Evolutionary conservation across 2,797 vertebrate species (phyloP), one percentile per base, ranked within the genome.

Genomic region (Rhadinocentrus ornatus): DNA sequence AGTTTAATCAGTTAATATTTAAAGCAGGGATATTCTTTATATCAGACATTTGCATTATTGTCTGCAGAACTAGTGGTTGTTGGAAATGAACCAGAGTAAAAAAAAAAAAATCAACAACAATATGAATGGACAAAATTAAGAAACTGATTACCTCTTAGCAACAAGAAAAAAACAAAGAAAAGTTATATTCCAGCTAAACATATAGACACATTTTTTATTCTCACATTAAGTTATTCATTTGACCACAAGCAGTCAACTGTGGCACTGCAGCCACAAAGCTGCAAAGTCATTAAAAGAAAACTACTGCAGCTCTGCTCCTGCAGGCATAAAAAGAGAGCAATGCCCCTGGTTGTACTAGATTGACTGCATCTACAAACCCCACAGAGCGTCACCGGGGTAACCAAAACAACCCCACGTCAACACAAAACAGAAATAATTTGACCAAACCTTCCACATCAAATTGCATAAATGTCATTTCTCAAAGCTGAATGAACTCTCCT

Each of bases 1-100:
- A 89, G 80, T 92, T 91, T 83, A 90, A 91, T 89, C 85, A 88
- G 87, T 91, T 92, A 89, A 91, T 89, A 92, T 93, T 91, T 91
- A 91, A 91, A 93, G 88, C 82, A 73, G 78, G 71, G 81, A 83
- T 83, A 84, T 92, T 91, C 85, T 87, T 87, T 82, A 86, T 73
- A 85, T 75, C 82, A 87, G 76, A 75, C 72, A 66, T 86, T 81
- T 71, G 82, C 83, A 84, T 76, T 67, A 73, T 65, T 66, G 71
- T 59, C 69, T 77, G 66, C 78, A 74, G 58, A 73, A 78, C 62
- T 18, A 50, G 32, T 50, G 73, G 54, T 15, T 58, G 48, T 31
- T 74, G 65, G 11, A 48, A 22, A 48, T 48, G 39, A 62, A 39
- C 9, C 22, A 54, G n/a, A 62, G 58, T 31, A 31, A 29, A 29